phyloP scores from a whole-genome alignment of 1,140 invertebrate species.

The Drosophila triauraria region DNA sequence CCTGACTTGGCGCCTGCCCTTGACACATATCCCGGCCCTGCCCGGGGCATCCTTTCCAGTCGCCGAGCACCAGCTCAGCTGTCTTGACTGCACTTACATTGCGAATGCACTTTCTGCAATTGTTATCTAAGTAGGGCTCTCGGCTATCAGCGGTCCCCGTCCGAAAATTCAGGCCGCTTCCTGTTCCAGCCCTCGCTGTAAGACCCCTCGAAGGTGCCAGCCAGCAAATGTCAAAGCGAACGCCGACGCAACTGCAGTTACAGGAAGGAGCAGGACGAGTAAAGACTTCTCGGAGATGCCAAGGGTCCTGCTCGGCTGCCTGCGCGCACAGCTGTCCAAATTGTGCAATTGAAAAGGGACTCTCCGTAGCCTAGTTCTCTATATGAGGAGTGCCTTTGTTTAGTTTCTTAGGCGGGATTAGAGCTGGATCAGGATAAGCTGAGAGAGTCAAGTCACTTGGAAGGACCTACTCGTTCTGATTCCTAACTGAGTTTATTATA shows the following conservation, averaged over 20 bases:
- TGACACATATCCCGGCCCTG: conserved; percentile 64
- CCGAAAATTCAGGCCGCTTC: conserved; percentile 49
- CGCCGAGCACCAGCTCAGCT: conserved; percentile 52
- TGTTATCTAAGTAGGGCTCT: conserved; percentile 81
- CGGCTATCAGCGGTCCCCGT: conserved; percentile 56
- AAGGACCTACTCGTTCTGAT: no score
- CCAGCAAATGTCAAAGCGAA: conserved; percentile 43
- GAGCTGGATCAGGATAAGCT: conserved; percentile 12
- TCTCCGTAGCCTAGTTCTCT: neutral
- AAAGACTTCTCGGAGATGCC: neutral
- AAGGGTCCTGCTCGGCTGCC: conserved; percentile 48
- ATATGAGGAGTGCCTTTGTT: neutral
- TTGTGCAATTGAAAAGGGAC: conserved; percentile 50
- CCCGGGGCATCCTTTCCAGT: conserved; percentile 56
- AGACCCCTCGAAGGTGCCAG: conserved; percentile 38
- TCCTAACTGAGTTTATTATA: neutral
- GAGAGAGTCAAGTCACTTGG: conserved; percentile 29
- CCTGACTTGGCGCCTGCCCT: conserved; percentile 68
- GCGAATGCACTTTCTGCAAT: conserved; percentile 52
- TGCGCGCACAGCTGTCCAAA: conserved; percentile 66
- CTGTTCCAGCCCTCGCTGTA: conserved; percentile 56
- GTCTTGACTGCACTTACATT: conserved; percentile 53
- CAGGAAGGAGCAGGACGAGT: conserved; percentile 26
- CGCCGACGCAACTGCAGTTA: conserved; percentile 44
- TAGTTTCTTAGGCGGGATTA: conserved; percentile 24